Conservation (phyloP, 2,888 invertebrate genomes). For the Pyralis farinalis region DNA sequence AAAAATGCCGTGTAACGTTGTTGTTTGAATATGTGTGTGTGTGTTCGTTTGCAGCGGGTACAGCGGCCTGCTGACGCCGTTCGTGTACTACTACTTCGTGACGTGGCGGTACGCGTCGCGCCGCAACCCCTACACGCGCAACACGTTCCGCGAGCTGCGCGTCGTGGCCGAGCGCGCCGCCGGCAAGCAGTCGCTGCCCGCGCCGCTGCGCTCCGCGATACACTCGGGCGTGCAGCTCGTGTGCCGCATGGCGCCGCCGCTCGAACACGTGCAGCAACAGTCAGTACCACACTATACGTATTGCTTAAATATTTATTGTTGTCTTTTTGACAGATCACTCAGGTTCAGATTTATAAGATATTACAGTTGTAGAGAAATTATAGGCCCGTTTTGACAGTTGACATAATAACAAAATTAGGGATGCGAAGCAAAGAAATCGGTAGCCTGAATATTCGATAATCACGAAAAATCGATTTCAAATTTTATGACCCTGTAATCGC, state of each 20-base stretch:
- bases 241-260: slow-evolving; percentile 88
- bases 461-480: too few species aligned
- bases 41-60: slow-evolving; percentile 84
- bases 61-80: slow-evolving; percentile 94
- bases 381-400: too few species aligned
- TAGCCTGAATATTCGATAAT: too few species aligned
- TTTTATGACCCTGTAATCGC: too few species aligned
- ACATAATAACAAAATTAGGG: too few species aligned
- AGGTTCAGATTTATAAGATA: too few species aligned
- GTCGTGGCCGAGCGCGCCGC: slow-evolving; percentile 85
- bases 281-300: too few species aligned
- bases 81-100: slow-evolving; percentile 98
- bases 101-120: slow-evolving; percentile 94
- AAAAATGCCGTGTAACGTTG: too few species aligned
- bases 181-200: slow-evolving; percentile 86
- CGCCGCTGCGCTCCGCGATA: slow-evolving; percentile 81
- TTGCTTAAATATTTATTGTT: too few species aligned
- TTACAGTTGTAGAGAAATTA: too few species aligned
- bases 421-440: too few species aligned
- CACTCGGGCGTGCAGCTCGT: slow-evolving; percentile 84
- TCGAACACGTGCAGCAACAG: slow-evolving; percentile 45
- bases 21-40: background rate
- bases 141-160: slow-evolving; percentile 94
- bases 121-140: slow-evolving; percentile 97
- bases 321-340: too few species aligned